Evolutionary conservation across 2,888 invertebrate genomes (phyloP), one percentile per base, ranked within the genome.

Genomic region (Drosophila flavopinicola): DNA sequence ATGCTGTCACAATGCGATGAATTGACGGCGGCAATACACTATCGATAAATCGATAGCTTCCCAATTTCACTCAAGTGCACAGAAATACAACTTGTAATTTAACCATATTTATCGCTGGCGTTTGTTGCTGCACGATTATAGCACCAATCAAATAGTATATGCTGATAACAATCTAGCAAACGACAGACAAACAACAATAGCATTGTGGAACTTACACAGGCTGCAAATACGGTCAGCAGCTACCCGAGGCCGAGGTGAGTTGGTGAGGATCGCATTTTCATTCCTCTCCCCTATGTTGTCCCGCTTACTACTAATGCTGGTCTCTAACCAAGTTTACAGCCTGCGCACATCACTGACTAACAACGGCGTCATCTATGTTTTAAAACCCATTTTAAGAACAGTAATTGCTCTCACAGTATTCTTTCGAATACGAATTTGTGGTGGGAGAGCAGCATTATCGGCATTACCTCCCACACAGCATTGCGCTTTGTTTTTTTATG

Each of bases 261-360:
- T 65, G 25, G 6, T 44, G 23, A 32, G 15, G 33, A 64, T 48
- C 49, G 20, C 41, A 49, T 29, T 53, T 57, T 24, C 42, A 11
- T n/a, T 6, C 17, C 5, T 5, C 15, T n/a, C 17, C 15, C n/a
- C 10, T 1, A n/a, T n/a, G n/a, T n/a, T n/a, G n/a, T 7, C 27
- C n/a, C 1, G n/a, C 11, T 1, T 6, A 11, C 58, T 47, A 54
- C 59, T 75, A 82, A 68, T 54, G 68, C 48, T 23, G 41, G 56
- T 78, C 58, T 78, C 66, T 76, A 83, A 75, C 56, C 53, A 72
- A 76, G 82, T 66, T 75, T 52, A 29, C 64, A 64, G 70, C 75
- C 56, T 33, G 45, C 29, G 45, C 37, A 27, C 6, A 41, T 27
- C 24, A 58, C 51, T 58, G 53, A 70, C 38, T 54, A 64, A 67